A percentile compares a stretch with the other conserved stretches of the same genome.
These are phyloP conservation scores for Rugalucina vietnamica DNA, from an alignment of 2,888 invertebrate genomes.

Conservation along the genomic window DNA sequence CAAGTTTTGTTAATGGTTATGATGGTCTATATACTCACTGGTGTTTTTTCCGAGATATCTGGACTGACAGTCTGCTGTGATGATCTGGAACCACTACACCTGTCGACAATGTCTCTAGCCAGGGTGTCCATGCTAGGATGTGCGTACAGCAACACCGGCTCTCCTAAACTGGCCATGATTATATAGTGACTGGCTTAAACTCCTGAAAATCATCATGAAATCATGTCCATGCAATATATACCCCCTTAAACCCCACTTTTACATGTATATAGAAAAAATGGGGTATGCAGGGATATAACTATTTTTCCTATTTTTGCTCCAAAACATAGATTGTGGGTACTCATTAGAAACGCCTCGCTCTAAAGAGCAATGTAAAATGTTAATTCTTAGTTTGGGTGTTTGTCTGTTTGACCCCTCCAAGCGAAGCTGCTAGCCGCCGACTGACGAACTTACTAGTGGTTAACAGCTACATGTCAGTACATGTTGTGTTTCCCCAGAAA, in stretches of 20 bases:
- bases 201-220: not conserved
- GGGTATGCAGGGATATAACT: too few species aligned
- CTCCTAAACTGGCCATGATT: not conserved
- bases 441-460: too few species aligned
- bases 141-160: slow-evolving; percentile 79
- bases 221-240: not conserved
- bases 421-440: too few species aligned
- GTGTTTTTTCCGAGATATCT: slow-evolving; percentile 7
- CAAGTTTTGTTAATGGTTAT: not conserved
- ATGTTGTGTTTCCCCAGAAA: too few species aligned
- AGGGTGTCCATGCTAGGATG: slow-evolving; percentile 81
- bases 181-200: not conserved
- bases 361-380: not conserved
- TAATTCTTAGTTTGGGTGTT: too few species aligned
- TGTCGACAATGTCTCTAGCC: slow-evolving; percentile 74
- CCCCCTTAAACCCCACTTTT: not conserved
- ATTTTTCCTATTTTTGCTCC: not conserved
- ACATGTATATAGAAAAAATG: not conserved
- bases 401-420: too few species aligned
- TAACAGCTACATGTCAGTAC: too few species aligned
- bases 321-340: not conserved
- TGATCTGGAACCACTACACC: slow-evolving; percentile 21
- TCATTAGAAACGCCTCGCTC: not conserved
- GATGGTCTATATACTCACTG: not conserved
- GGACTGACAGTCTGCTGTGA: not conserved